Evolutionary conservation across 2,797 vertebrate genomes (phyloP).

Genomic region (Coreius guichenoti): DNA sequence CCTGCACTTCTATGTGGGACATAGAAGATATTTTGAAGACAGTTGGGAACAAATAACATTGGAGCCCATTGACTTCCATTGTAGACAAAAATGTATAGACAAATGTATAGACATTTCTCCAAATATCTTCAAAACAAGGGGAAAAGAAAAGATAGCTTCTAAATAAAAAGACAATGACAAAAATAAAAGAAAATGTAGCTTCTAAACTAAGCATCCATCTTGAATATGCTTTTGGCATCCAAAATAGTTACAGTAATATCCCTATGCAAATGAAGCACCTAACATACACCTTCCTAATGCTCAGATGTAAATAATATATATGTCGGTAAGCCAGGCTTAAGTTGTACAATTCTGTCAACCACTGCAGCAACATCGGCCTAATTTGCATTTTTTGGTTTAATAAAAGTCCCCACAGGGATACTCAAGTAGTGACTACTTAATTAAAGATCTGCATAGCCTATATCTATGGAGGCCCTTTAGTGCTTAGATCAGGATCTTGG

Average conservation of each 20-base stretch:
- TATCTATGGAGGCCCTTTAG: constrained; percentile 32
- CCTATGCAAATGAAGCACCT: neutral
- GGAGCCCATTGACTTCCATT: neutral
- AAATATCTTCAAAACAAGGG: neutral
- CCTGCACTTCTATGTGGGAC: neutral
- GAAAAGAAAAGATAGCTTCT: neutral
- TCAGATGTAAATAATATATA: constrained; percentile 8
- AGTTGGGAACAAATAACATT: neutral
- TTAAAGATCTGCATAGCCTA: constrained; percentile 55
- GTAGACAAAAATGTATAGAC: neutral
- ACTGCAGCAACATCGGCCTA: constrained; percentile 2
- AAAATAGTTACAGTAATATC: neutral
- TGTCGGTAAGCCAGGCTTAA: constrained; percentile 7
- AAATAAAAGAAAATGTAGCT: neutral
- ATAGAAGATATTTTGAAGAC: neutral
- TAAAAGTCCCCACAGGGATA: constrained; percentile 49
- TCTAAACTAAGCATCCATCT: neutral
- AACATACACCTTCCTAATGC: neutral
- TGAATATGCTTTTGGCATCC: neutral
- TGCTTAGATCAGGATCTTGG: constrained; percentile 58
- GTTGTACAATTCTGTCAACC: constrained; percentile 13
- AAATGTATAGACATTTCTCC: neutral
- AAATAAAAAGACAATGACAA: neutral
- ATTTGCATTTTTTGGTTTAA: constrained; percentile 48
- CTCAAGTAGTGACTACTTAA: constrained; percentile 43